phyloP scores from a whole-genome alignment of 2,113 vertebrate genomes.

The Stigmatopora nigra region DNA sequence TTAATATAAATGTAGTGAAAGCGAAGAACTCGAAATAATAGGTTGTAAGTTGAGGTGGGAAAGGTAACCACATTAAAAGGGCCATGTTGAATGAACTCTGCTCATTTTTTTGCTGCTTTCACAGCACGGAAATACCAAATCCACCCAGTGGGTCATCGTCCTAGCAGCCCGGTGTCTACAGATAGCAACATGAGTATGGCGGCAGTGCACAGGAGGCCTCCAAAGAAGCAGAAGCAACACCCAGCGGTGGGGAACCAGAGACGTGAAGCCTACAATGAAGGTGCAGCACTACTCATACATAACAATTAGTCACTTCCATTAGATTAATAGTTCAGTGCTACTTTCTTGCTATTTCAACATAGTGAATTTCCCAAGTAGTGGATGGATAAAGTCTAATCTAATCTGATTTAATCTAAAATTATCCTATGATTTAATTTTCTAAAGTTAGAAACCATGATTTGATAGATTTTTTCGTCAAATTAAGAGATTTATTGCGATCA shows the following conservation, averaged over 20 bases:
- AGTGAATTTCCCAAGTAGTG: too few relatives aligned
- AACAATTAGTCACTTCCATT: too few relatives aligned
- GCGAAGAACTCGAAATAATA: background rate
- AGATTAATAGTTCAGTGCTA: too few relatives aligned
- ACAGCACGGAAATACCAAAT: constrained; percentile 90
- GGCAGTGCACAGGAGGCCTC: constrained; percentile 86
- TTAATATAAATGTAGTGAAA: background rate
- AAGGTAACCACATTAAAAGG: background rate
- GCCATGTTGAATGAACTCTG: background rate
- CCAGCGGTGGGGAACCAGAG: constrained; percentile 80
- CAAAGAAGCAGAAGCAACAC: constrained; percentile 93
- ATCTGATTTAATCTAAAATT: too few relatives aligned
- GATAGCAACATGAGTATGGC: constrained; percentile 95
- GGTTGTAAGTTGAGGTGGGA: background rate
- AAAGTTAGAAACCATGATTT: too few relatives aligned
- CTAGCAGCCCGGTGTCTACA: constrained; percentile 90
- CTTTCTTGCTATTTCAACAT: too few relatives aligned
- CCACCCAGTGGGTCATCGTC: constrained; percentile 79
- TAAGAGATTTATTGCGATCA: too few relatives aligned
- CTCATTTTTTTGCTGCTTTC: background rate
- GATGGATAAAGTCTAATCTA: too few relatives aligned
- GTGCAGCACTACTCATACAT: constrained; percentile 52
- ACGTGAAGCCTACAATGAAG: constrained; percentile 88
- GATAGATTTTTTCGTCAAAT: too few relatives aligned
- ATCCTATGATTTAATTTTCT: too few relatives aligned